Percentiles rank a stretch among this genome's conserved stretches.
Evolutionary conservation across 2,113 vertebrate species (phyloP).

Genomic region (Cavia porcellus): DNA sequence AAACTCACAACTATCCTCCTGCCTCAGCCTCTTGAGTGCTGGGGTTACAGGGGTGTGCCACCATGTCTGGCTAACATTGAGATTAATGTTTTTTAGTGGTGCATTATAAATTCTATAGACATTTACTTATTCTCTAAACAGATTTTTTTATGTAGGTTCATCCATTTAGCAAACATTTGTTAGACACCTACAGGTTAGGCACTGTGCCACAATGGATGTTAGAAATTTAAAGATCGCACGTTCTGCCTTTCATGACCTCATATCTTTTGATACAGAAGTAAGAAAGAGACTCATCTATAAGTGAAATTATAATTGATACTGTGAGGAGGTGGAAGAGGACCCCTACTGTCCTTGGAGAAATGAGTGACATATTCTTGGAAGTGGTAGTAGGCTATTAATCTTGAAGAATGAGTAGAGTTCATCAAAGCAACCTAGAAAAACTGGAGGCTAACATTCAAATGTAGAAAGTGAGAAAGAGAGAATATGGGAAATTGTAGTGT

Average conservation of each 20-base stretch:
- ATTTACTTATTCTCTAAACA: neutral
- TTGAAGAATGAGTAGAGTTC: slow-evolving; percentile 27
- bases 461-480: neutral
- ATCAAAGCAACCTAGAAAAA: neutral
- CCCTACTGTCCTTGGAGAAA: neutral
- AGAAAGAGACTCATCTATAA: neutral
- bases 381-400: neutral
- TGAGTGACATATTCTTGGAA: neutral
- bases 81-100: slow-evolving; percentile 49
- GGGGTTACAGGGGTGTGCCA: neutral
- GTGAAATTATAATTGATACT: neutral
- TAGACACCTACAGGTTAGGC: neutral
- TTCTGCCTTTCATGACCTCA: neutral
- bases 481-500: neutral
- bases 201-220: neutral
- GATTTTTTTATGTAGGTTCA: neutral
- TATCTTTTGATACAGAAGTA: neutral
- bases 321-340: neutral
- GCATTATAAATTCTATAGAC: slow-evolving; percentile 24
- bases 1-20: too few relatives aligned
- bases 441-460: neutral
- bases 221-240: neutral
- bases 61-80: neutral
- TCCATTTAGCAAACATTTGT: slow-evolving; percentile 42
- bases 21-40: too few relatives aligned